These are phyloP conservation scores for Numenius arquata DNA, from an alignment of 2,113 vertebrate genomes.

Conservation along the genomic window DNA sequence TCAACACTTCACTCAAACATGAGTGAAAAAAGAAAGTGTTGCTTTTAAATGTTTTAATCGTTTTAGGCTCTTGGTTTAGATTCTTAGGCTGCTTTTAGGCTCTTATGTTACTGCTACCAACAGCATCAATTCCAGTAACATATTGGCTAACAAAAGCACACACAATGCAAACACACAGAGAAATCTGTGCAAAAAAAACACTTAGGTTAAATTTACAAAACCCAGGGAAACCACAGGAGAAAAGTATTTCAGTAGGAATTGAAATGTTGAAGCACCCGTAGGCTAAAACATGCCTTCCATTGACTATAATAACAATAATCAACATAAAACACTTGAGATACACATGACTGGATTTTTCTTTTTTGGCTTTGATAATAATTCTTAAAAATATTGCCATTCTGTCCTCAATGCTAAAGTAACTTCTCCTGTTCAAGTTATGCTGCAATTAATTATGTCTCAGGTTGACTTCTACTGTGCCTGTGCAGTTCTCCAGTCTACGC, in stretches of 20 bases:
- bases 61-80: background rate
- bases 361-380: background rate
- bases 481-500: background rate
- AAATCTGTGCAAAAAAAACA: background rate
- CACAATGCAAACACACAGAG: background rate
- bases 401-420: background rate
- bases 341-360: background rate
- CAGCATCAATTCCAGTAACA: background rate
- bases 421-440: background rate
- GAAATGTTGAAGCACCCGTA: background rate
- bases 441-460: background rate
- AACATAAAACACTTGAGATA: background rate
- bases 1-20: background rate
- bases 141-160: background rate
- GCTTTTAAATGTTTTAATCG: background rate
- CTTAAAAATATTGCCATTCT: background rate
- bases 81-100: background rate
- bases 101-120: background rate
- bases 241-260: background rate
- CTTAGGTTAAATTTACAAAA: background rate
- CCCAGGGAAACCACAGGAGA: background rate
- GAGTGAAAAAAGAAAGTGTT: background rate
- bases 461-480: background rate
- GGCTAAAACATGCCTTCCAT: background rate
- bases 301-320: background rate